These are phyloP conservation scores for Drosophila kanapiae DNA, from an alignment of 1,140 invertebrate species.

Conservation along the genomic window DNA sequence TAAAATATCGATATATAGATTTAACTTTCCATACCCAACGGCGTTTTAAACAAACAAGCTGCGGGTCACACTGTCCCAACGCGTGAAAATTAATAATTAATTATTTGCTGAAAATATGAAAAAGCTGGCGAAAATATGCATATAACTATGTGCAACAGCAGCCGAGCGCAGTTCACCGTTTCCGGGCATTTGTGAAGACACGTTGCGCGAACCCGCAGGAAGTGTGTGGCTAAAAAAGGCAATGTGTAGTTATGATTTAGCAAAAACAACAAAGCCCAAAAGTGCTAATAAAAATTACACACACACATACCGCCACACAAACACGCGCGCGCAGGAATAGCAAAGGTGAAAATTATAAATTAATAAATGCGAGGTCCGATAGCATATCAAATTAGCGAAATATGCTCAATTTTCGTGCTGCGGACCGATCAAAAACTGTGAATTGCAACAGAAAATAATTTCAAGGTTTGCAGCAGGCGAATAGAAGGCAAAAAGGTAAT, in stretches of 20 bases:
- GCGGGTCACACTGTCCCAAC: conserved; percentile 46
- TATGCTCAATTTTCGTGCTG: conserved; percentile 71
- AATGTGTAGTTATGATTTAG: conserved; percentile 75
- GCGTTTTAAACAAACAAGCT: conserved; percentile 35
- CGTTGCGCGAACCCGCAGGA: conserved; percentile 53
- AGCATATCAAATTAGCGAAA: conserved; percentile 80
- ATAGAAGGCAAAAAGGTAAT: conserved; percentile 84
- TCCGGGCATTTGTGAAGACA: conserved; percentile 45
- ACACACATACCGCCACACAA: conserved; percentile 46
- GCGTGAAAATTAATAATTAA: conserved; percentile 72
- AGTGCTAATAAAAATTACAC: conserved; percentile 71
- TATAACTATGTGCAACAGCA: conserved; percentile 53
- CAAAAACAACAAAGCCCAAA: conserved; percentile 72
- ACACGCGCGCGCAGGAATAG: conserved; percentile 37
- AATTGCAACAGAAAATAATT: conserved; percentile 81
- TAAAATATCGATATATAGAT: not conserved
- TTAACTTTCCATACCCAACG: not conserved
- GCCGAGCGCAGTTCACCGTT: conserved; percentile 39
- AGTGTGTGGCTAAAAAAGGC: conserved; percentile 72
- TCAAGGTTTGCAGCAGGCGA: conserved; percentile 83
- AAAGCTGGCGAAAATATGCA: conserved; percentile 54
- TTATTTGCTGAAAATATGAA: conserved; percentile 62
- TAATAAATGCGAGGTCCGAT: conserved; percentile 75
- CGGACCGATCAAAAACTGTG: conserved; percentile 72
- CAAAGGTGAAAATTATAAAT: conserved; percentile 83